These are phyloP conservation scores for Myotis findleyi DNA, from an alignment of 2,797 vertebrate genomes.

Conservation along the genomic window DNA sequence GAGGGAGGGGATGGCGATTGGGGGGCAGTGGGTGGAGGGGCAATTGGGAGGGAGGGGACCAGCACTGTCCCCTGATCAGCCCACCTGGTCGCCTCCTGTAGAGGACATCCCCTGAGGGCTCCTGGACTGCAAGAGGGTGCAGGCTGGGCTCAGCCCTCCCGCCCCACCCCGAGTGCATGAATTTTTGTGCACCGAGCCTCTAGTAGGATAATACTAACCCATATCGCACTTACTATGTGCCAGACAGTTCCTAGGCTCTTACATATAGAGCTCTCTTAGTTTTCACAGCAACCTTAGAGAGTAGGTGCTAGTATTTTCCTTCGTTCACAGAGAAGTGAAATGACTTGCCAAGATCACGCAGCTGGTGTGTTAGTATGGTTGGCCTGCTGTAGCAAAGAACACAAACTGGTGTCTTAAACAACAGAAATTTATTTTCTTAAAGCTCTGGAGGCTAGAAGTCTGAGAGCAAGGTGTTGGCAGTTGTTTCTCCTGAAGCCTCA, in stretches of 20 bases:
- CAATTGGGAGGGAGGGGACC: too few relatives aligned
- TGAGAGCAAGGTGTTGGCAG: neutral
- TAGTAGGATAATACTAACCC: neutral
- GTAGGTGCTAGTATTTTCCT: neutral
- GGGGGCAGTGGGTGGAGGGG: too few relatives aligned
- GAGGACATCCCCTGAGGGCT: too few relatives aligned
- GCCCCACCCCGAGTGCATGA: too few relatives aligned
- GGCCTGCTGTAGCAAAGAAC: neutral
- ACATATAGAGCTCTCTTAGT: neutral
- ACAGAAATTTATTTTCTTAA: neutral
- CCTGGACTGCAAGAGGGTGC: too few relatives aligned
- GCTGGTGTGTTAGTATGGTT: too few relatives aligned
- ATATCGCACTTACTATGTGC: accelerated
- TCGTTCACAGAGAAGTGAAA: neutral
- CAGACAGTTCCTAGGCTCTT: neutral
- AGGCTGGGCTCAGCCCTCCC: too few relatives aligned
- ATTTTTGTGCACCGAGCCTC: too few relatives aligned
- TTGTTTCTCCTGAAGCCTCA: neutral
- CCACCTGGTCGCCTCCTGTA: too few relatives aligned
- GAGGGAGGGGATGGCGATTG: too few relatives aligned
- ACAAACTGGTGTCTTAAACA: accelerated
- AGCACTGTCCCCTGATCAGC: too few relatives aligned
- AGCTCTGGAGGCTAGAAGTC: neutral
- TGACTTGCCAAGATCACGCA: neutral
- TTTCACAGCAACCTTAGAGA: neutral